Base-by-base conservation (phyloP, 2,113 vertebrate genomes). In the Cnemophilus loriae region DNA sequence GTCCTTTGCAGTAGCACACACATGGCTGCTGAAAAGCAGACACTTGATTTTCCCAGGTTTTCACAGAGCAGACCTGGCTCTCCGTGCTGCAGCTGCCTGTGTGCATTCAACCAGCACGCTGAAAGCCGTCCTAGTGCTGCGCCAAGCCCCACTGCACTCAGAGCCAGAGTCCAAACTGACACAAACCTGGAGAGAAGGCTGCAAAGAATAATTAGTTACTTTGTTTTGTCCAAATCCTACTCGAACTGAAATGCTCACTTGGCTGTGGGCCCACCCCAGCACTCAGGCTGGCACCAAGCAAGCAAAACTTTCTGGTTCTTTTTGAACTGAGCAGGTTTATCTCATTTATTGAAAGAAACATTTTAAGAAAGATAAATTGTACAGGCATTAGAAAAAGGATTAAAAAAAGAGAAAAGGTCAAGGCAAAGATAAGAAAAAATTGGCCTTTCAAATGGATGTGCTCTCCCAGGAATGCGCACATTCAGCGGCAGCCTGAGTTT, bases 381-480 rank as follows among this genome's bases (percentile, higher is more conserved):
- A n/a, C 18, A 63, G 26, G 49, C 77, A 60, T 68, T 71, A 46
- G 7, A 15, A 55, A 39, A 71, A 37, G 19, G 14, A 47, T 47
- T 27, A 1, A 10, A 65, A 32, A 61, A 42, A 42, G 42, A 56
- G n/a, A 30, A 4, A 75, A 71, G 4, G 28, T 26, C 8, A 81
- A 75, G 13, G n/a, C 18, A 65, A 70, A 84, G 46, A 61, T 41
- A 67, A 90, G 32, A 65, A 92, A 87, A 84, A 83, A 16, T 1
- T 35, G 3, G 4, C 28, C 81, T 87, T 94, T 42, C 17, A 33
- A 59, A 82, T 26, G 42, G 49, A 44, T 35, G 4, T 65, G 57
- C 8, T 55, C 35, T 67, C 46, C 33, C 59, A 65, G 56, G 73
- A 87, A 65, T 2, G 5, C 0, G 0, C 4, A 46, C 4, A 2